These are phyloP conservation scores for Anthopleura sola DNA, from an alignment of 64 coral and sea anemone genomes.

Conservation along the genomic window DNA sequence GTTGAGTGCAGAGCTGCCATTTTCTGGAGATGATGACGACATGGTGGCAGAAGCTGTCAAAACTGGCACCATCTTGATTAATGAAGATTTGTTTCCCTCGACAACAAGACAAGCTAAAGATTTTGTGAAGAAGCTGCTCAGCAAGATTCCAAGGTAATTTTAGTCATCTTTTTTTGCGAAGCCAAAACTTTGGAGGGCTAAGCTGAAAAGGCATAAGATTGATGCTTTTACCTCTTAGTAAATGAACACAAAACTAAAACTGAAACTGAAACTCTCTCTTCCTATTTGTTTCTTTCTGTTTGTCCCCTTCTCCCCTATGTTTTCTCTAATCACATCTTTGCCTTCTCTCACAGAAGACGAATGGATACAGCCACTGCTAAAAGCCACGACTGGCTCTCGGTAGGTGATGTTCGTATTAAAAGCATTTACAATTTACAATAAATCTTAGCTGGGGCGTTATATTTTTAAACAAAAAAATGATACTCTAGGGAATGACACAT, in stretches of 20 bases:
- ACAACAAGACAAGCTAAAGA: slow-evolving; percentile 36
- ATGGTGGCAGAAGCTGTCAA: slow-evolving; percentile 17
- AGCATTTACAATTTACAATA: background rate
- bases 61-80: slow-evolving; percentile 23
- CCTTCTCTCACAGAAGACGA: slow-evolving; percentile 18
- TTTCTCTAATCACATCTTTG: background rate
- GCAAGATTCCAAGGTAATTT: slow-evolving; percentile 16
- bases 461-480: too few species aligned
- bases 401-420: background rate
- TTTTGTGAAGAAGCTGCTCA: slow-evolving; percentile 13
- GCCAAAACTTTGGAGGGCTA: too few species aligned
- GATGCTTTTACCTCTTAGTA: too few species aligned
- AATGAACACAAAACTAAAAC: too few species aligned
- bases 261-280: too few species aligned
- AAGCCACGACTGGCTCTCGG: slow-evolving; percentile 38
- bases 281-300: too few species aligned
- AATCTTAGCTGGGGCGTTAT: too few species aligned
- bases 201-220: background rate
- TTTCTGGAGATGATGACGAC: slow-evolving; percentile 50
- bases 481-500: too few species aligned
- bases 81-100: slow-evolving; percentile 25
- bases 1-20: slow-evolving; percentile 41
- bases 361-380: slow-evolving; percentile 5
- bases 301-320: background rate
- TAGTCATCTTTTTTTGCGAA: too few species aligned